These are phyloP conservation scores for Myotis pilosus DNA, from an alignment of 2,797 vertebrate genomes.

Conservation along the genomic window DNA sequence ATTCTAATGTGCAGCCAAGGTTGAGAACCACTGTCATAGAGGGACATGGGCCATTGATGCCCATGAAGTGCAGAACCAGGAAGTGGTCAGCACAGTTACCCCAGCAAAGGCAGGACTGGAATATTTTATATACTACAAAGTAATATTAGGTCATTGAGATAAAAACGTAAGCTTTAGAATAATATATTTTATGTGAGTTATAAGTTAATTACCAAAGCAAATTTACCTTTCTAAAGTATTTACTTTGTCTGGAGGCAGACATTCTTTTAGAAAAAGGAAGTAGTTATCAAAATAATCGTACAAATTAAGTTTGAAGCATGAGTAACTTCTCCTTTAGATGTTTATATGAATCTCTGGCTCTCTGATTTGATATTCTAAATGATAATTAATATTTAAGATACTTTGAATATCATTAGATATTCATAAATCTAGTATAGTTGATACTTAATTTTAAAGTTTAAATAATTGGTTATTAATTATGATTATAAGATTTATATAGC, in stretches of 20 bases:
- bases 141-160: background rate
- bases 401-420: background rate
- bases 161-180: background rate
- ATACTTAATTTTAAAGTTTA: background rate
- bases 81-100: background rate
- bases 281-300: background rate
- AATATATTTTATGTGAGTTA: background rate
- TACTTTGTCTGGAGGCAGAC: background rate
- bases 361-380: constrained; percentile 8
- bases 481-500: background rate
- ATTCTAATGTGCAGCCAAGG: no score
- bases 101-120: background rate
- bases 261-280: background rate
- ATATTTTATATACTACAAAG: background rate
- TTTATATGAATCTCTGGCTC: background rate
- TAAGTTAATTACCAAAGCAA: background rate
- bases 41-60: no score
- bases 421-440: background rate
- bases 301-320: constrained; percentile 22
- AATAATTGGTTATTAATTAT: background rate
- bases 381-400: constrained; percentile 4
- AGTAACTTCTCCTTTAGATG: background rate
- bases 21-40: background rate
- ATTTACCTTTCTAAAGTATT: background rate
- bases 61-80: background rate